A percentile compares a stretch with the other conserved stretches of the same genome.
phyloP scores from a whole-genome alignment of 2,888 invertebrate genomes.

The Epistrophella euchroma region DNA sequence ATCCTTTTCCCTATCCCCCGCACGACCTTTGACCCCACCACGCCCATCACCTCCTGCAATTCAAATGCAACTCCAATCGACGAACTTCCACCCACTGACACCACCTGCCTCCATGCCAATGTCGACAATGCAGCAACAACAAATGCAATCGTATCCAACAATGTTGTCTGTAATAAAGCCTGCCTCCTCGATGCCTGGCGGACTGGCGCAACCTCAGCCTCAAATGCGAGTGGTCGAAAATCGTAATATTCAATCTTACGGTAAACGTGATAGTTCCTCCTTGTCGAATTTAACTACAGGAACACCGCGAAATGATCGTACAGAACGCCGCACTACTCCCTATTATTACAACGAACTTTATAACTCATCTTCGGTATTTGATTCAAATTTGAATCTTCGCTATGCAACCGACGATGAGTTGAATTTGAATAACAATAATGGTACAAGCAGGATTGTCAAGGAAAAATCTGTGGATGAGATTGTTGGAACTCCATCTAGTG shows the following conservation, averaged over 20 bases:
- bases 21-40: conserved; percentile 79
- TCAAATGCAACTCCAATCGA: conserved; percentile 71
- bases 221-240: conserved; percentile 60
- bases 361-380: conserved; percentile 81
- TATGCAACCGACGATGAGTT: conserved; percentile 78
- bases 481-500: conserved; percentile 56
- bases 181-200: conserved; percentile 82
- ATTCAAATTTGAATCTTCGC: conserved; percentile 83
- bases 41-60: conserved; percentile 79
- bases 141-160: conserved; percentile 81
- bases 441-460: conserved; percentile 39
- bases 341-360: conserved; percentile 83
- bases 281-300: conserved; percentile 78
- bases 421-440: conserved; percentile 55
- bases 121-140: conserved; percentile 64
- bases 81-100: conserved; percentile 71
- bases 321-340: conserved; percentile 82
- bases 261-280: conserved; percentile 78
- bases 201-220: conserved; percentile 78
- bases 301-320: conserved; percentile 77
- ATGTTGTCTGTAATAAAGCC: conserved; percentile 82
- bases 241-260: conserved; percentile 67
- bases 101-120: conserved; percentile 69
- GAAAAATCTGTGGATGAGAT: conserved; percentile 66
- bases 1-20: conserved; percentile 65